Conservation (phyloP, 2,888 invertebrate genomes). For the Cerastis leucographa region DNA sequence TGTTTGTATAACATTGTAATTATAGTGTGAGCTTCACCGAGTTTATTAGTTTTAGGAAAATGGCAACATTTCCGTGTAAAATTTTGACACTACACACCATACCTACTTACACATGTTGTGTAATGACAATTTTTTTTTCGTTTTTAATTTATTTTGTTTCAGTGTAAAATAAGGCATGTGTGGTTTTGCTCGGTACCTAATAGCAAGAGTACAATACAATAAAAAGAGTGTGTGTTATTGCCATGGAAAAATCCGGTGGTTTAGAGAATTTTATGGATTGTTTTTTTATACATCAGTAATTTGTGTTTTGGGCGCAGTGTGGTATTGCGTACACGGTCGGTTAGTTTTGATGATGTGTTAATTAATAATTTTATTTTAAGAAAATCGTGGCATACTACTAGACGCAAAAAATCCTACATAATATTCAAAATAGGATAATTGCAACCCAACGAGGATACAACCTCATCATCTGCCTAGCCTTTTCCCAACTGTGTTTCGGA, state of each 20-base stretch:
- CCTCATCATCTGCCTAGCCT: background rate
- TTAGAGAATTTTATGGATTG: background rate
- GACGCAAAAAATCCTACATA: background rate
- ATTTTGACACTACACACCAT: too few species aligned
- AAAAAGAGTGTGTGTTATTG: too few species aligned
- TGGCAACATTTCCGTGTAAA: slow-evolving; percentile 12
- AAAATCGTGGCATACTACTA: background rate
- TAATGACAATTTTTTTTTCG: background rate
- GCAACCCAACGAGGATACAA: background rate
- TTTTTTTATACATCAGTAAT: too few species aligned
- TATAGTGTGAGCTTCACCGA: slow-evolving; percentile 45
- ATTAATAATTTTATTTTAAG: background rate
- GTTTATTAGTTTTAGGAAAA: slow-evolving; percentile 62
- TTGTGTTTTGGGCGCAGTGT: too few species aligned
- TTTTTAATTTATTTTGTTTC: too few species aligned
- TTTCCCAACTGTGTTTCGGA: background rate
- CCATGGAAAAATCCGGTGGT: background rate
- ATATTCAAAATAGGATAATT: background rate
- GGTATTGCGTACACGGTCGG: too few species aligned
- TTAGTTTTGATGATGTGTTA: background rate
- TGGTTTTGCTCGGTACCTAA: background rate
- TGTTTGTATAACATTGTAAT: slow-evolving; percentile 67
- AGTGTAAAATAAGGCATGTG: background rate
- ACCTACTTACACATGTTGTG: background rate
- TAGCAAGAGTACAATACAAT: too few species aligned